Percentiles rank a stretch among this genome's conserved stretches.
These are phyloP conservation scores for Lamprotornis superbus DNA, from an alignment of 2,113 vertebrate genomes.

Conservation along the genomic window DNA sequence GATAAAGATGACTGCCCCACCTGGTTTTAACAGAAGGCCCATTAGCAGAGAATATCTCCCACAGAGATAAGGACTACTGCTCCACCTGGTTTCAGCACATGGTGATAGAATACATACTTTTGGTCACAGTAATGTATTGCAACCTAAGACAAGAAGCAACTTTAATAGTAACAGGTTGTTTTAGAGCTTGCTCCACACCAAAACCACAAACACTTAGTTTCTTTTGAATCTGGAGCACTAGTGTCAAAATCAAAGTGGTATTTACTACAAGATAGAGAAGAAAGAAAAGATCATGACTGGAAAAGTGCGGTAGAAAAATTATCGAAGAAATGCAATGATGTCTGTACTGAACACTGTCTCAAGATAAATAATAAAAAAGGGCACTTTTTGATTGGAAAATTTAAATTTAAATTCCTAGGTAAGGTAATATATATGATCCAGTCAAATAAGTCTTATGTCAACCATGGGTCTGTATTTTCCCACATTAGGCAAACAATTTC, in stretches of 20 bases:
- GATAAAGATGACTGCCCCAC: too few relatives aligned
- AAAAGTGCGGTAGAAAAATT: background rate
- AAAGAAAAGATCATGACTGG: background rate
- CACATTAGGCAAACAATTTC: constrained; percentile 31
- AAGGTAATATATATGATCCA: constrained; percentile 51
- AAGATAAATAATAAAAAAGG: background rate
- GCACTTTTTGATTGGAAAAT: constrained; percentile 43
- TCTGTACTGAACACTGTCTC: background rate
- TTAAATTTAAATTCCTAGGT: constrained; percentile 50
- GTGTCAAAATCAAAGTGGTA: background rate
- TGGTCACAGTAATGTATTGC: too few relatives aligned
- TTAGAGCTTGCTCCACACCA: background rate
- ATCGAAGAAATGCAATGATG: background rate
- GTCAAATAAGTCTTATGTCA: constrained; percentile 36
- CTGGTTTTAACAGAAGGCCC: too few relatives aligned
- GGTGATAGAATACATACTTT: too few relatives aligned
- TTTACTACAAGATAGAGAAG: background rate
- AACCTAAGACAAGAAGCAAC: background rate
- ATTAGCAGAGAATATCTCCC: too few relatives aligned
- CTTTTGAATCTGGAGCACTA: background rate
- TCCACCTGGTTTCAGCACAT: too few relatives aligned
- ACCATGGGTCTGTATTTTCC: background rate
- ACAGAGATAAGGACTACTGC: too few relatives aligned
- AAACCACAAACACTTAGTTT: background rate
- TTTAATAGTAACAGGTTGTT: background rate